Evolutionary conservation across 2,888 invertebrate genomes (phyloP).

Genomic region (Meiosimyza decipiens): DNA sequence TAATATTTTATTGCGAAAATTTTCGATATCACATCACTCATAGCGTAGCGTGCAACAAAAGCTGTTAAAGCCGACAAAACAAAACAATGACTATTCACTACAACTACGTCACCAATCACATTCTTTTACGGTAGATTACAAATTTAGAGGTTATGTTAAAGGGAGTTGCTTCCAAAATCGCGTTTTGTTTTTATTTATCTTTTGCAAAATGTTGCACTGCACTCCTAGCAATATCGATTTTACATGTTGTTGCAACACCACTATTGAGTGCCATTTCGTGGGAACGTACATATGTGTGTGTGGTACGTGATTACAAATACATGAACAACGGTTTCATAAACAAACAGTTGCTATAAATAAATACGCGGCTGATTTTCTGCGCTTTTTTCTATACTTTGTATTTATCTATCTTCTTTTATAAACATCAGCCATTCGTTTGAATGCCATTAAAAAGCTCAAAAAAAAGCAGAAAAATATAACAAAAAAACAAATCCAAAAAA

Average conservation of each 20-base stretch:
- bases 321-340: slow-evolving; percentile 22
- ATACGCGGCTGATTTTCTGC: slow-evolving; percentile 8
- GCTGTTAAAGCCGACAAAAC: too few relatives aligned
- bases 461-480: slow-evolving; percentile 1
- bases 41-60: too few relatives aligned
- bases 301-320: not conserved
- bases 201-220: slow-evolving; percentile 6
- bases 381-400: not conserved
- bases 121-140: not conserved
- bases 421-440: not conserved
- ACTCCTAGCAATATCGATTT: slow-evolving; percentile 2
- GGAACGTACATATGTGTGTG: not conserved
- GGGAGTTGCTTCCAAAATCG: not conserved
- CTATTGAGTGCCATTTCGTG: not conserved
- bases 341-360: slow-evolving; percentile 32
- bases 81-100: too few relatives aligned
- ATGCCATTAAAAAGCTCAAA: slow-evolving; percentile 3
- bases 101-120: too few relatives aligned
- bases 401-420: not conserved
- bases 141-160: slow-evolving; percentile 5
- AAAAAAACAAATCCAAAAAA: not conserved
- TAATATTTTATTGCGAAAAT: too few relatives aligned
- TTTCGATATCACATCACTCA: too few relatives aligned
- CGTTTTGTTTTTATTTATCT: slow-evolving; percentile 10
- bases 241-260: slow-evolving; percentile 12